Evolutionary conservation across 1,140 invertebrate genomes (phyloP), one percentile per base, ranked within the genome.

Genomic region (Macrosteles quadrilineatus): DNA sequence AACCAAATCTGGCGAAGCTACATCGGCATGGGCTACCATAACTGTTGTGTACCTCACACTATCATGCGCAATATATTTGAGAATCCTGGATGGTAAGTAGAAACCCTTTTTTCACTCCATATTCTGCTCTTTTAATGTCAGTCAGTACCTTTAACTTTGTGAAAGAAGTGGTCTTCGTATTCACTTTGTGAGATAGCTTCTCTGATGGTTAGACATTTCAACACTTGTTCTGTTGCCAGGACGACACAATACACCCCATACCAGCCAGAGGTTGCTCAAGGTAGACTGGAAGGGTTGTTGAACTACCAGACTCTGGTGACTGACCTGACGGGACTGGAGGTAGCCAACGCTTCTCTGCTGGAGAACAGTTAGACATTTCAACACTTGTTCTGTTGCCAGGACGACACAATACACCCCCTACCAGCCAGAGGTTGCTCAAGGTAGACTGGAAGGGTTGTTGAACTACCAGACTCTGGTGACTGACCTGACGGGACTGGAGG

Each of bases 11-110:
- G 95, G 93, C 86, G 96, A 67, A 93, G 94, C 4, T 99, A 96
- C 78, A 98, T 99, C 67, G 98, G 98, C 0, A 97, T 99, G 92
- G 98, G 98, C 0, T 99, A 98, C 80, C 91, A 99, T 81, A 98
- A 98, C 79, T 98, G 96, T 76, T 92, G 93, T 76, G 92, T 96
- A 11, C 98, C 98, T 0, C 91, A 96, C 73, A 92, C 95, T 0
- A 99, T 99, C 69, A 87, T 95, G 83, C 86, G 98, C 73, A 99
- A 99, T 79, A 93, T 99, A 73, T 97, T 99, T 77, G 97, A 99
- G 85, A 99, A 99, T 86, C 97, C 98, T 66, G 98, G 97, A 84
- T 99, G 97, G 98, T 96, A 86, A 84, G n/a, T n/a, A n/a, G n/a
- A n/a, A n/a, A n/a, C n/a, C n/a, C n/a, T n/a, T n/a, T n/a, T n/a